A percentile compares a stretch with the other conserved stretches of the same genome.
phyloP scores from a whole-genome alignment of 2,888 invertebrate genomes.

The Sarcophaga subvicina region DNA sequence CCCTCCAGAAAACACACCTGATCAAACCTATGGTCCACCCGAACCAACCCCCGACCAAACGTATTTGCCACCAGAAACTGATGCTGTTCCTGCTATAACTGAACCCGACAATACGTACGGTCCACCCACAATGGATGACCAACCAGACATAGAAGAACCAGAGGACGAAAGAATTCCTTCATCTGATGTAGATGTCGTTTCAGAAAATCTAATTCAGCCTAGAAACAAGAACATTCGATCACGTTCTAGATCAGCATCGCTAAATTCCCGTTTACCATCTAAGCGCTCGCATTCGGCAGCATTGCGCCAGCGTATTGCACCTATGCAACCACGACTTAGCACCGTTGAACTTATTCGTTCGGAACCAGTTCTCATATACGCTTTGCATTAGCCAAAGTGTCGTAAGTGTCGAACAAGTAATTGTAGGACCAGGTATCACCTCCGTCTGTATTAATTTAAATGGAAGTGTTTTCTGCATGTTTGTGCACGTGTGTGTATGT shows the following conservation, averaged over 20 bases:
- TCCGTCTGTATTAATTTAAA: not conserved
- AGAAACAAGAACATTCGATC: slow-evolving; percentile 61
- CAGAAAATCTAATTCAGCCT: slow-evolving; percentile 74
- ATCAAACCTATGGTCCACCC: slow-evolving; percentile 72
- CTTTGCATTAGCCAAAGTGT: slow-evolving; percentile 71
- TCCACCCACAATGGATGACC: slow-evolving; percentile 63
- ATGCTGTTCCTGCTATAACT: not conserved
- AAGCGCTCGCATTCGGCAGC: slow-evolving; percentile 45
- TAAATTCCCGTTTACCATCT: slow-evolving; percentile 14
- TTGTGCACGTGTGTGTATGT: not conserved
- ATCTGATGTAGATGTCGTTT: slow-evolving; percentile 59
- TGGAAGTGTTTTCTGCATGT: not conserved
- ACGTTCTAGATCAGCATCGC: slow-evolving; percentile 55
- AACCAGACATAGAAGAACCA: slow-evolving; percentile 60
- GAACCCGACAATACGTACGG: slow-evolving; percentile 68
- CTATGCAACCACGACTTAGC: slow-evolving; percentile 48
- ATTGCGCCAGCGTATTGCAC: slow-evolving; percentile 71
- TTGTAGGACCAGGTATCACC: slow-evolving; percentile 42
- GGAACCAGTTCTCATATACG: slow-evolving; percentile 75
- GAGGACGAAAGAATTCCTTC: not conserved
- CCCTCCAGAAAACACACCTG: slow-evolving; percentile 73
- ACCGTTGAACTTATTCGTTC: slow-evolving; percentile 74
- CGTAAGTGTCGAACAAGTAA: slow-evolving; percentile 21
- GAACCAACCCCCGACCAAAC: slow-evolving; percentile 72
- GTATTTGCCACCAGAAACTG: slow-evolving; percentile 73